phyloP scores from a whole-genome alignment of 2,797 vertebrate species.

The Numenius phaeopus region DNA sequence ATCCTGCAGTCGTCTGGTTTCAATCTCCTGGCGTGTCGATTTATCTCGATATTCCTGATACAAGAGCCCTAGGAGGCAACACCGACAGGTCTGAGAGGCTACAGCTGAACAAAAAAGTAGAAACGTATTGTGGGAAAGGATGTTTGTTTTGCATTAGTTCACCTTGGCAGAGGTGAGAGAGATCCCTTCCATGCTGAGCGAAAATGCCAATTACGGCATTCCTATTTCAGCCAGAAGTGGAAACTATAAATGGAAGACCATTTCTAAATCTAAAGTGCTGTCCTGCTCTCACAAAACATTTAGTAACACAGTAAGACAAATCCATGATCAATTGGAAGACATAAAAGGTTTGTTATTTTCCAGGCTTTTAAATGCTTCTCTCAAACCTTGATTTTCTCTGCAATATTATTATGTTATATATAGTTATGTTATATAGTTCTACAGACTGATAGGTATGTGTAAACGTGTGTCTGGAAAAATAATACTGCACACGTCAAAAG shows the following conservation, averaged over 20 bases:
- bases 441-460: background rate
- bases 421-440: background rate
- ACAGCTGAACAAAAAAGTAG: background rate
- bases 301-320: background rate
- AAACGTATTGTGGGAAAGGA: background rate
- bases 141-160: background rate
- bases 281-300: constrained; percentile 6
- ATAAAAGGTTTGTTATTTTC: background rate
- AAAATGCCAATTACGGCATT: background rate
- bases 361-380: background rate
- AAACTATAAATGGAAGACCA: constrained; percentile 22
- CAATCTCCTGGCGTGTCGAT: constrained; percentile 93
- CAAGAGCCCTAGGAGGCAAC: constrained; percentile 85
- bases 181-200: background rate
- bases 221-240: background rate
- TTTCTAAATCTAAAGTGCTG: constrained; percentile 7
- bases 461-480: background rate
- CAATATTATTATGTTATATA: background rate
- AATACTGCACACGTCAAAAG: background rate
- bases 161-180: background rate
- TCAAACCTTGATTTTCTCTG: background rate
- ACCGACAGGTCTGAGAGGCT: background rate
- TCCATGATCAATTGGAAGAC: background rate
- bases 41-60: constrained; percentile 98
- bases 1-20: constrained; percentile 90